Evolutionary conservation across 2,113 vertebrate species (phyloP).

Genomic region (Calyptomena viridis): DNA sequence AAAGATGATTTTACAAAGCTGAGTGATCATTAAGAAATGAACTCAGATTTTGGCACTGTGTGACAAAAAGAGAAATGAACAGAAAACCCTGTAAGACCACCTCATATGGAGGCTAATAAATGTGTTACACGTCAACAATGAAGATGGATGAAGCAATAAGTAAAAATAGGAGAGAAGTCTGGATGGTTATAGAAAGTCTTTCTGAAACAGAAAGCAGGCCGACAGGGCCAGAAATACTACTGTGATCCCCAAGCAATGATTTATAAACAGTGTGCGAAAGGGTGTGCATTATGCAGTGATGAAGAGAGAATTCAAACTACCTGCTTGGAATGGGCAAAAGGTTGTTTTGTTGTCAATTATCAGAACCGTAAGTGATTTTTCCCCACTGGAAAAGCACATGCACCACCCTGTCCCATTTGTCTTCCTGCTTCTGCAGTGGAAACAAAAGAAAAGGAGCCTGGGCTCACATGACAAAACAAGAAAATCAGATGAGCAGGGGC

Average conservation of each 20-base stretch:
- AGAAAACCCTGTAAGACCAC: not conserved
- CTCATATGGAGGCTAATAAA: not conserved
- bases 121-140: not conserved
- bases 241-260: not conserved
- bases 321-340: not conserved
- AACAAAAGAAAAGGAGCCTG: not conserved
- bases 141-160: not conserved
- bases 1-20: not conserved
- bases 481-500: not conserved
- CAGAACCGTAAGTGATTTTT: not conserved
- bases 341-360: not conserved
- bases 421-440: not conserved
- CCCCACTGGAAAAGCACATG: not conserved
- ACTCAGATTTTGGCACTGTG: not conserved
- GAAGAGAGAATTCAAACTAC: not conserved
- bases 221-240: not conserved
- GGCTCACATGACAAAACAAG: not conserved
- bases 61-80: not conserved
- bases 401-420: not conserved
- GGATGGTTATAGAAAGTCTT: not conserved
- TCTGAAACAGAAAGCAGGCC: not conserved
- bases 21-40: not conserved
- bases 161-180: not conserved
- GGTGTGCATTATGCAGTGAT: not conserved
- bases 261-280: not conserved